Percentiles rank a stretch among this genome's conserved stretches.
These are phyloP conservation scores for Actinernus sp. DNA, from an alignment of 92 coral and sea anemone genomes.

Conservation along the genomic window DNA sequence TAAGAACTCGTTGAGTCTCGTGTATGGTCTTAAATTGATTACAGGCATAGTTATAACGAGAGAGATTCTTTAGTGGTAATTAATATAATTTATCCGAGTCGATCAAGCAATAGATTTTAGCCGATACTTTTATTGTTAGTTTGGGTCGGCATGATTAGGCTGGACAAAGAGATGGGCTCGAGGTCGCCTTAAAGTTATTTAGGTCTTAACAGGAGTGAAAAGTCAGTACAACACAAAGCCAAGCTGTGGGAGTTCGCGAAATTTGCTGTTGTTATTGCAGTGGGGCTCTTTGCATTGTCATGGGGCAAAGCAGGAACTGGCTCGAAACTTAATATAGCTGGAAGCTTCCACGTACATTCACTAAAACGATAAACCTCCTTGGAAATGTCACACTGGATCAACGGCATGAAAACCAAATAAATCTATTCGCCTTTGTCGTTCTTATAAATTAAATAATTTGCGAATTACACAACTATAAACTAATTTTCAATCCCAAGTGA, in stretches of 20 bases:
- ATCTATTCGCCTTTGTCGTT: conserved; percentile 55
- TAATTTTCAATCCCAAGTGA: conserved; percentile 23
- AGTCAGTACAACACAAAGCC: neutral
- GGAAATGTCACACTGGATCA: conserved; percentile 14
- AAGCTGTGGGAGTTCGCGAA: conserved; percentile 3
- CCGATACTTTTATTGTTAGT: conserved; percentile 41
- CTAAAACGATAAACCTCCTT: neutral
- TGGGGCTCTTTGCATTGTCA: neutral
- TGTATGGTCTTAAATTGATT: conserved; percentile 19
- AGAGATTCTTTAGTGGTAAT: conserved; percentile 38
- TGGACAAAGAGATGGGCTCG: conserved; percentile 20
- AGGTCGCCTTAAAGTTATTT: conserved; percentile 10
- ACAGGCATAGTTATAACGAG: conserved; percentile 31
- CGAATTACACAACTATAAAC: conserved; percentile 41
- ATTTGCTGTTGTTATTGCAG: neutral
- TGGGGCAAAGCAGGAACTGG: neutral
- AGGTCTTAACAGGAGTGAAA: neutral
- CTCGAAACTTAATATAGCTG: neutral
- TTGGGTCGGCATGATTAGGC: conserved; percentile 38
- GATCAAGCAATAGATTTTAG: conserved; percentile 43
- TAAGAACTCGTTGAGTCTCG: conserved; percentile 13
- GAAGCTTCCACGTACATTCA: neutral
- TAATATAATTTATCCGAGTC: conserved; percentile 43
- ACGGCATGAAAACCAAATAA: conserved; percentile 52
- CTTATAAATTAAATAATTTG: conserved; percentile 49